A percentile compares a stretch with the other conserved stretches of the same genome.
phyloP scores from a whole-genome alignment of 2,797 vertebrate species.

The Melanotaenia nigrans region DNA sequence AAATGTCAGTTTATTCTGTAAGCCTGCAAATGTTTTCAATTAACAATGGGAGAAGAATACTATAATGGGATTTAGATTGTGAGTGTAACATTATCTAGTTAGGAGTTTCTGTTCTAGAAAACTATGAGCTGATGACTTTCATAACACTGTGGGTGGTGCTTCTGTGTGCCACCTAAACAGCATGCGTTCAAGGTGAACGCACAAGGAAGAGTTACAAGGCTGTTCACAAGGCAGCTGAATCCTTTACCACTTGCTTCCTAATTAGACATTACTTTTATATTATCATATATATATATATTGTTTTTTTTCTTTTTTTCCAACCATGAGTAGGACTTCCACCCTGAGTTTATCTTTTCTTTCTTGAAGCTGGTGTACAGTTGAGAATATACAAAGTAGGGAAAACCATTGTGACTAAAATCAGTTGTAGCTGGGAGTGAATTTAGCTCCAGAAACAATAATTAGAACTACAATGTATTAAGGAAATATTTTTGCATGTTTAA shows the following conservation, averaged over 20 bases:
- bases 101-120: conserved; percentile 40
- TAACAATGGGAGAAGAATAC: conserved; percentile 31
- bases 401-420: conserved; percentile 65
- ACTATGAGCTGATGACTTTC: conserved; percentile 72
- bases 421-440: conserved; percentile 69
- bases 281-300: neutral
- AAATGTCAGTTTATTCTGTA: conserved; percentile 60
- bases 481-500: conserved; percentile 69
- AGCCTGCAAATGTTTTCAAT: conserved; percentile 43
- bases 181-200: conserved; percentile 77
- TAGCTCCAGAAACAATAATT: conserved; percentile 51
- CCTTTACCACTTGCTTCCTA: conserved; percentile 29
- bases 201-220: conserved; percentile 42
- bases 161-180: conserved; percentile 62
- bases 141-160: conserved; percentile 68
- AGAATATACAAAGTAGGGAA: conserved; percentile 72
- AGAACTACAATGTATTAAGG: conserved; percentile 56
- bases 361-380: conserved; percentile 68
- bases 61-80: conserved; percentile 38
- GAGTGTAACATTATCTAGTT: conserved; percentile 38
- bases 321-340: conserved; percentile 23
- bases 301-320: conserved; percentile 12
- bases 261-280: conserved; percentile 11
- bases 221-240: conserved; percentile 35
- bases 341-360: conserved; percentile 51